Evolutionary conservation across 2,797 vertebrate genomes (phyloP).

Genomic region (Molossus alvarezi): DNA sequence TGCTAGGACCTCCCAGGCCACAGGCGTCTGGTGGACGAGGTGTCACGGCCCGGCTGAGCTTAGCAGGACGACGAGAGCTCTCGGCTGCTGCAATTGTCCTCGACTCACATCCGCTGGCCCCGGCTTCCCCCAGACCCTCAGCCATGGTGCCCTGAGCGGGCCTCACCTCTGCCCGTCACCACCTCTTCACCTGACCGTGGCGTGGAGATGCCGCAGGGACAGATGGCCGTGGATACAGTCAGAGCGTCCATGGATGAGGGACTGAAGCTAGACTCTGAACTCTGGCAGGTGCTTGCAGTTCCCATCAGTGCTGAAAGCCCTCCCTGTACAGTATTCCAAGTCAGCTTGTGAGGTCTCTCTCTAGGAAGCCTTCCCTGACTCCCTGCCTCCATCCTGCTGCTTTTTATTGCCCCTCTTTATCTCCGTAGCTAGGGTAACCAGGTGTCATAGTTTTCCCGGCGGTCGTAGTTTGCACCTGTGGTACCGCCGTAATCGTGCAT

Average conservation of each 20-base stretch:
- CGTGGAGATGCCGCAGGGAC: background rate
- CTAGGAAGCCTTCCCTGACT: background rate
- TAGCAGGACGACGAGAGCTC: background rate
- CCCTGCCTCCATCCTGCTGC: accelerated
- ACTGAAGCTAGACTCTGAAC: conserved; percentile 3
- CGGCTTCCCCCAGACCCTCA: background rate
- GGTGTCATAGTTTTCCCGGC: background rate
- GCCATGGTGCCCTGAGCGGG: background rate
- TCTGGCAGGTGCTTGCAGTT: background rate
- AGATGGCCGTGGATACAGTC: background rate
- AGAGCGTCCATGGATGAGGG: background rate
- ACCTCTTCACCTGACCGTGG: background rate
- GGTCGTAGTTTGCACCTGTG: background rate
- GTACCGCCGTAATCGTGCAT: background rate
- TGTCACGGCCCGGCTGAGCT: background rate
- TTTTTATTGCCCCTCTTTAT: background rate
- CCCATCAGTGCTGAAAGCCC: background rate
- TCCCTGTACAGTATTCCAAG: background rate
- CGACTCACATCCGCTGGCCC: background rate
- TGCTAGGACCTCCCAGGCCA: background rate
- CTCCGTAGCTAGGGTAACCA: background rate
- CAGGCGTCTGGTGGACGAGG: background rate
- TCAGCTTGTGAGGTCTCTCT: background rate
- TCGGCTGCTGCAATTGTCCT: background rate
- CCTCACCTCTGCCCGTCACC: background rate